phyloP scores from a whole-genome alignment of 2,113 vertebrate species.

The Elachura formosa region DNA sequence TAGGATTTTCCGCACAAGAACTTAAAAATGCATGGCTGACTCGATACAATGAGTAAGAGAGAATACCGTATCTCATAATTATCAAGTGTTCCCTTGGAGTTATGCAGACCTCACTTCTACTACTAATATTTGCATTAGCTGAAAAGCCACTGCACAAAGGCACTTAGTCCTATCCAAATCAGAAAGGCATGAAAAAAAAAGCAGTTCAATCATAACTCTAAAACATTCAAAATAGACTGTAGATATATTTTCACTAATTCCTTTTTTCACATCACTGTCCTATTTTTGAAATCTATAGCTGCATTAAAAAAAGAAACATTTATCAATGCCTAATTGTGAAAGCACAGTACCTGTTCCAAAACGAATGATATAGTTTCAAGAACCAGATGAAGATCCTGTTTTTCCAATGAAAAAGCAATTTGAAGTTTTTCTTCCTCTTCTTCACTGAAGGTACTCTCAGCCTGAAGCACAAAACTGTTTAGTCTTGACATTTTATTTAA shows the following conservation, averaged over 20 bases:
- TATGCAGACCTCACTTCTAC: not conserved
- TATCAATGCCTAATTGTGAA: not conserved
- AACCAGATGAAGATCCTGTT: slow-evolving; percentile 84
- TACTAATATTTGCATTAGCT: not conserved
- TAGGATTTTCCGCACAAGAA: not conserved
- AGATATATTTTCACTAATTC: not conserved
- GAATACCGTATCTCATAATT: not conserved
- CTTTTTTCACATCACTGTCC: not conserved
- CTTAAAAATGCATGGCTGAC: not conserved
- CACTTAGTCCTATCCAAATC: not conserved
- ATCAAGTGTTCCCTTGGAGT: not conserved
- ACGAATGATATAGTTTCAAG: slow-evolving; percentile 89
- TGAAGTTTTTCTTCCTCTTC: slow-evolving; percentile 95
- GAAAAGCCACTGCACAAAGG: not conserved
- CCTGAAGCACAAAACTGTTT: slow-evolving; percentile 67
- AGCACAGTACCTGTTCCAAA: slow-evolving; percentile 85
- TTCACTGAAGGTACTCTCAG: slow-evolving; percentile 87
- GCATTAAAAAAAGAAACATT: not conserved
- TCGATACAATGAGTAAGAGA: not conserved
- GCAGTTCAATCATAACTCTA: not conserved
- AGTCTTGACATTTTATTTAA: not conserved
- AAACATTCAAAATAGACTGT: not conserved
- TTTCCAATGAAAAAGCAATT: slow-evolving; percentile 85
- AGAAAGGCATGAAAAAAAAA: not conserved
- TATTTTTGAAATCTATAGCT: not conserved